Percentiles rank a stretch among this genome's conserved stretches.
These are phyloP conservation scores for Hypolimnas misippus DNA, from an alignment of 2,888 invertebrate genomes.

Conservation along the genomic window DNA sequence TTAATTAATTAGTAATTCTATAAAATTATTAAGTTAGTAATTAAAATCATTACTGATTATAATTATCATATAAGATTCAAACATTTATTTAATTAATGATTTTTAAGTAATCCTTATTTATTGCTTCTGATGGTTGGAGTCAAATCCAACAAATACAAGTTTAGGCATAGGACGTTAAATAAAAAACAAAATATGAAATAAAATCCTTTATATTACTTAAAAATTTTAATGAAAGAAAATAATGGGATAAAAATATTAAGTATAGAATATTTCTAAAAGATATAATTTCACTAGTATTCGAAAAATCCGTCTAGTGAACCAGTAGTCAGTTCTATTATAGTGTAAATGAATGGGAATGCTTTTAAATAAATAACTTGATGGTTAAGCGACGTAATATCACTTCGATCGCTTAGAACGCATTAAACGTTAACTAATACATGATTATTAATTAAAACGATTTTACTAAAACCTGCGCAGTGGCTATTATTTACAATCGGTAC, in stretches of 20 bases:
- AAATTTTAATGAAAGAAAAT: constrained; percentile 79
- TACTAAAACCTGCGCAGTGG: constrained; percentile 45
- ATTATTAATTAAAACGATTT: constrained; percentile 55
- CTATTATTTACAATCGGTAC: constrained; percentile 70
- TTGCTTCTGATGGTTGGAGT: no score
- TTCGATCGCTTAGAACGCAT: constrained; percentile 56
- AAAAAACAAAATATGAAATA: constrained; percentile 37
- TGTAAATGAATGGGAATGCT: constrained; percentile 74
- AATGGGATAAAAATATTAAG: constrained; percentile 80
- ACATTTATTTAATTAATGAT: no score
- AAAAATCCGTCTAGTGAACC: constrained; percentile 57
- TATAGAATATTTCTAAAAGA: constrained; percentile 77
- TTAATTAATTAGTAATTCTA: no score
- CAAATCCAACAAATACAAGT: no score
- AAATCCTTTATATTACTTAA: constrained; percentile 53
- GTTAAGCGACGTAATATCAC: constrained; percentile 59
- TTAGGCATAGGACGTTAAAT: not conserved
- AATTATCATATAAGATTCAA: no score
- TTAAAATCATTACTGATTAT: no score
- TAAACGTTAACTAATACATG: constrained; percentile 54
- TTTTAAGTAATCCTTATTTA: no score
- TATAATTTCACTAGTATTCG: constrained; percentile 62
- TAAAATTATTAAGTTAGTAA: no score
- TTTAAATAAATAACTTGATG: constrained; percentile 72
- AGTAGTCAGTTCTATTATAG: constrained; percentile 59